Evolutionary conservation across 2,113 vertebrate species (phyloP), one percentile per base, ranked within the genome.

Genomic region (Tretioscincus oriximinensis): DNA sequence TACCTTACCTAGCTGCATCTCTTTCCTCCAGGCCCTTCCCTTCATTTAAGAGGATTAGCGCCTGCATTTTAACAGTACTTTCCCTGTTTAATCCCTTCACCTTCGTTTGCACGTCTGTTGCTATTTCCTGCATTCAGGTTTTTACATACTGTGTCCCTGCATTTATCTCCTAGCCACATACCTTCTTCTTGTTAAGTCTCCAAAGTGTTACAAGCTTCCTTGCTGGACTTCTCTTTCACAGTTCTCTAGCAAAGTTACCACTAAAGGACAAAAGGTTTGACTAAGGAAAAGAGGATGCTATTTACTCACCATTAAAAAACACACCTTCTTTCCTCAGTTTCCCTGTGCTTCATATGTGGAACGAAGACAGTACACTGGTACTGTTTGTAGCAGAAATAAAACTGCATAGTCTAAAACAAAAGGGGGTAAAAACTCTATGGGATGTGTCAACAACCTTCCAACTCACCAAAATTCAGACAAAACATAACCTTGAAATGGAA

Each of bases 401-500:
- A 84, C 78, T 85, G 80, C 78, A 86, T 78, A 71, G 82, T 5
- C 88, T 87, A 85, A 88, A 41, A 87, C 86, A 90, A 79, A 88
- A 88, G 87, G 78, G 88, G 88, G 68, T 73, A 80, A 77, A 26
- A 86, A 74, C 81, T 78, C 90, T 75, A 81, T 79, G 90, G 85
- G 90, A 89, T 87, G 77, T 87, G 84, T 86, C 84, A 93, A 90
- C 84, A 81, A 80, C 78, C 35, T 5, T 41, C 81, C 90, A 90
- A 85, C 73, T 63, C 65, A 49, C 80, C 61, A 71, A 84, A 82
- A n/a, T 29, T 74, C 61, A 58, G 68, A 88, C 76, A 84, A 87
- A 90, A 84, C 20, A 76, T 89, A 90, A 83, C 86, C 90, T 88
- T 92, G 90, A 92, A 92, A 89, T 47, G 81, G 49, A 84, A 76